Conservation (phyloP, 2,113 vertebrate species). For the Tragelaphus imberbis region DNA sequence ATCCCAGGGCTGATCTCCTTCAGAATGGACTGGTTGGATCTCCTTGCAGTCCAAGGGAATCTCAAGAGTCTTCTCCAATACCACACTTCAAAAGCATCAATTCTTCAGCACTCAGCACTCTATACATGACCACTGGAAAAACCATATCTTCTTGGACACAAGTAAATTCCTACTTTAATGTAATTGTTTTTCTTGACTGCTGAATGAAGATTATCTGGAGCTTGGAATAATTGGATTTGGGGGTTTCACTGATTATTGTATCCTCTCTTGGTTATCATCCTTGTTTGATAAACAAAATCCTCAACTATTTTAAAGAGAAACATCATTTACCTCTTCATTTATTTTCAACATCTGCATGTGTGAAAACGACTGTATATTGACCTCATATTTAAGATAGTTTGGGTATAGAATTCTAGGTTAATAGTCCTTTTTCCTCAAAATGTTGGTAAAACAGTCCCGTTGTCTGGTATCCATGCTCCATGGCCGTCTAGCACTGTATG, state of each 20-base stretch:
- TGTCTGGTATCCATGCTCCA: not conserved
- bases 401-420: not conserved
- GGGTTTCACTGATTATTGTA: not conserved
- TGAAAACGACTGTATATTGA: not conserved
- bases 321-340: not conserved
- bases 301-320: not conserved
- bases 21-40: no score
- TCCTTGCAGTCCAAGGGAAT: no score
- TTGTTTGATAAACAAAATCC: not conserved
- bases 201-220: not conserved
- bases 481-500: not conserved
- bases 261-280: not conserved
- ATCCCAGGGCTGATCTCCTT: no score
- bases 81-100: no score
- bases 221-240: not conserved
- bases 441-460: not conserved
- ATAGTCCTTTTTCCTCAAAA: not conserved
- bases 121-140: no score
- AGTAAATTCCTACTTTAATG: not conserved
- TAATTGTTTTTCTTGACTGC: not conserved
- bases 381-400: not conserved
- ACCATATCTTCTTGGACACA: not conserved
- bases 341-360: not conserved
- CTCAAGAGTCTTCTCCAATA: no score
- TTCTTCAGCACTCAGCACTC: no score